These are phyloP conservation scores for Typhlichthys subterraneus DNA, from an alignment of 2,797 vertebrate genomes.

Conservation along the genomic window DNA sequence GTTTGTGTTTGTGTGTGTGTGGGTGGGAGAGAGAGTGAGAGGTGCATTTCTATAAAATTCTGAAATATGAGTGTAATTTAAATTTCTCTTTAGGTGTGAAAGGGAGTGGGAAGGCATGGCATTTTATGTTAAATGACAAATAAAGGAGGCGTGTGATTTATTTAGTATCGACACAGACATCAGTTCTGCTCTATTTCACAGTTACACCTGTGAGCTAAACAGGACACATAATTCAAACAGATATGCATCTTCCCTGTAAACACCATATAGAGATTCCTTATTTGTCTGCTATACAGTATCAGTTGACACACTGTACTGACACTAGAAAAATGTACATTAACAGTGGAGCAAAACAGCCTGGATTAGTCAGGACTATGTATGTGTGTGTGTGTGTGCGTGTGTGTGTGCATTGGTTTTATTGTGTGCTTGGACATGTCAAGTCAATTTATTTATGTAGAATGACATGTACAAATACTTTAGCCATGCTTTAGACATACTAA, in stretches of 20 bases:
- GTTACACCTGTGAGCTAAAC: neutral
- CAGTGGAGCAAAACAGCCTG: neutral
- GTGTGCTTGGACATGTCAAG: no score
- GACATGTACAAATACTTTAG: no score
- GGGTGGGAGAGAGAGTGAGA: no score
- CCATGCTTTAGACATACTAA: no score
- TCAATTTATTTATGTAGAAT: neutral
- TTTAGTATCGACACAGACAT: neutral
- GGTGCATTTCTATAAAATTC: no score
- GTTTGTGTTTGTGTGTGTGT: no score
- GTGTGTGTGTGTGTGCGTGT: neutral
- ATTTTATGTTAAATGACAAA: neutral
- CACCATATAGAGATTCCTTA: no score
- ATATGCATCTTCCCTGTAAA: neutral
- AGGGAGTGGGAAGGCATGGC: neutral
- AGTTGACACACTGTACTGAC: no score
- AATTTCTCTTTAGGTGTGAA: no score
- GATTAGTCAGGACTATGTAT: neutral
- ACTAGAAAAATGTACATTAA: neutral
- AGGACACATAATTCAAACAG: neutral
- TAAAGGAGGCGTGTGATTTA: neutral
- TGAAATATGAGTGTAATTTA: no score
- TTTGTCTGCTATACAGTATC: no score
- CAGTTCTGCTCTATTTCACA: neutral
- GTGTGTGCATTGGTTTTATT: neutral